Evolutionary conservation across 2,888 invertebrate species (phyloP).

Genomic region (Mactromeris polynyma): DNA sequence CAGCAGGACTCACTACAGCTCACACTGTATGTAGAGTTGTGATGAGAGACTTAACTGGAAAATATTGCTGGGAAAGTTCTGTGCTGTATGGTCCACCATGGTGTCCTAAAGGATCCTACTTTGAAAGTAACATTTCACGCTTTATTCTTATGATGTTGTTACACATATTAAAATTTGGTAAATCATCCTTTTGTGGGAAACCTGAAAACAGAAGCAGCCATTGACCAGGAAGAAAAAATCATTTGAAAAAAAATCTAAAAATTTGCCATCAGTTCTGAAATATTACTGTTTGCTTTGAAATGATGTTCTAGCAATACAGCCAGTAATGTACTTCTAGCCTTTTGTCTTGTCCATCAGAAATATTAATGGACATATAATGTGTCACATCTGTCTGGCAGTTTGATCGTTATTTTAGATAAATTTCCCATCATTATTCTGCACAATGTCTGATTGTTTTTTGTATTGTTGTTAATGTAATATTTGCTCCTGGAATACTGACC

Average conservation of each 20-base stretch:
- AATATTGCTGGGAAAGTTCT: constrained; percentile 98
- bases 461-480: not conserved
- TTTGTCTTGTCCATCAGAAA: not conserved
- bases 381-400: not conserved
- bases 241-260: too few relatives aligned
- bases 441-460: not conserved
- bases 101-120: constrained; percentile 84
- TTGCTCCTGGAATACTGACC: not conserved
- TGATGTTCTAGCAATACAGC: not conserved
- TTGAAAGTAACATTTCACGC: constrained; percentile 78
- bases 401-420: not conserved
- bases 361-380: not conserved
- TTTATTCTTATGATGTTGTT: too few relatives aligned
- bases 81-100: constrained; percentile 91
- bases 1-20: constrained; percentile 93
- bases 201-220: too few relatives aligned
- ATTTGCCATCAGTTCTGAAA: too few relatives aligned
- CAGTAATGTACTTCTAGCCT: not conserved
- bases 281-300: not conserved
- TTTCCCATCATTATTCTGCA: not conserved
- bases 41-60: constrained; percentile 96
- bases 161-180: too few relatives aligned
- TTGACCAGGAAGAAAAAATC: too few relatives aligned
- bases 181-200: too few relatives aligned
- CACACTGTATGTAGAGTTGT: constrained; percentile 93